Conservation (phyloP, 2,888 invertebrate species). For the Galerucella calmariensis region DNA sequence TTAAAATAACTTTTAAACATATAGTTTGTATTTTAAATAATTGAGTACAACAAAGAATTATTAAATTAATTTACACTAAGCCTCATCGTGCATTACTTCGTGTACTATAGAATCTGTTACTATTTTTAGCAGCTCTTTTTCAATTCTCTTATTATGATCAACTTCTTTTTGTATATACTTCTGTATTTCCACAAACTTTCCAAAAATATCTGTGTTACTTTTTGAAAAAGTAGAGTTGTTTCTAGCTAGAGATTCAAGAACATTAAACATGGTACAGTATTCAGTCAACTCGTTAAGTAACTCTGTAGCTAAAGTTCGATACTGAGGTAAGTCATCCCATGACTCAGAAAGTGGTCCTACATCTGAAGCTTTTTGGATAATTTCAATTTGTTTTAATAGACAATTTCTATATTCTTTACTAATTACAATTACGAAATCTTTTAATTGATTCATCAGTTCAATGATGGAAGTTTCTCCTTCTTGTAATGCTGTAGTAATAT, state of each 20-base stretch:
- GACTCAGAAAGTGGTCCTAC: constrained; percentile 55
- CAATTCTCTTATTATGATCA: constrained; percentile 56
- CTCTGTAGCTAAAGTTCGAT: constrained; percentile 56
- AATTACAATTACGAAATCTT: constrained; percentile 55
- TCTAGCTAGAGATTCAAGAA: constrained; percentile 57
- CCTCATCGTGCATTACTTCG: constrained; percentile 36
- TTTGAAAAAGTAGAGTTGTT: constrained; percentile 42
- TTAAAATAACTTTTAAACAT: background rate
- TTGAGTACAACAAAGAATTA: constrained; percentile 14
- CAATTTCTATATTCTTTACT: constrained; percentile 59
- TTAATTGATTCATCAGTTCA: constrained; percentile 57
- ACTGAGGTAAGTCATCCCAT: constrained; percentile 59
- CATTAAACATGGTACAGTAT: constrained; percentile 57
- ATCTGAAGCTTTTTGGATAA: constrained; percentile 54
- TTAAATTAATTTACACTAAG: constrained; percentile 14
- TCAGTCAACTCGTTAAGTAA: constrained; percentile 57
- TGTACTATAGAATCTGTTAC: constrained; percentile 56
- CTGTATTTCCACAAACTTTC: constrained; percentile 54
- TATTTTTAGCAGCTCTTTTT: constrained; percentile 56
- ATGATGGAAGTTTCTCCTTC: constrained; percentile 57
- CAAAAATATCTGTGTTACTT: constrained; percentile 36
- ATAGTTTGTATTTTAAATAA: constrained; percentile 16
- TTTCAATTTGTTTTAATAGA: constrained; percentile 60
- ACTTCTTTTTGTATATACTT: constrained; percentile 52
- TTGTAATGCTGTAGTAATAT: constrained; percentile 49